These are phyloP conservation scores for Amorpha juglandis DNA, from an alignment of 2,888 invertebrate species.

Conservation along the genomic window DNA sequence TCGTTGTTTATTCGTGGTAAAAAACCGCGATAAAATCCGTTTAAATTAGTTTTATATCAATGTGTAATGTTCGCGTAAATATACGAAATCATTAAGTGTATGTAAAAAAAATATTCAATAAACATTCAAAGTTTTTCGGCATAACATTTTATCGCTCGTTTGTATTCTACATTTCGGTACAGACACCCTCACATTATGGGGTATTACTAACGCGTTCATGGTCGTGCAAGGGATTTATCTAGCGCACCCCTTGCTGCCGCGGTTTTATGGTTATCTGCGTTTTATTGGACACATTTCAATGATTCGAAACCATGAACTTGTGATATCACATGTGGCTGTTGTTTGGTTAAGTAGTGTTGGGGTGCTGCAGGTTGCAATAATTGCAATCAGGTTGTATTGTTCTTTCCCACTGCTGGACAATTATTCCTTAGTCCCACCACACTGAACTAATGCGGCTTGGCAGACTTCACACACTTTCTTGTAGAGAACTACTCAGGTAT, in stretches of 20 bases:
- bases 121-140: not conserved
- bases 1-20: too few species aligned
- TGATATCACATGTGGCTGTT: not conserved
- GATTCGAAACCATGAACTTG: not conserved
- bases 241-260: constrained; percentile 41
- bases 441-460: too few species aligned
- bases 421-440: too few species aligned
- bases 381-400: too few species aligned
- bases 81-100: too few species aligned
- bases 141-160: not conserved
- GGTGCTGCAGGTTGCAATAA: too few species aligned
- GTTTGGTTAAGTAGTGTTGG: not conserved
- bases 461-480: too few species aligned
- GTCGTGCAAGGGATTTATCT: constrained; percentile 43
- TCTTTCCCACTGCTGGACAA: too few species aligned
- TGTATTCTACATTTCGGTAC: constrained; percentile 8
- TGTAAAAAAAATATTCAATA: not conserved
- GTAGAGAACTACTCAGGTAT: too few species aligned
- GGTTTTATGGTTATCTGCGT: constrained; percentile 57
- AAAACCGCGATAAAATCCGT: too few species aligned
- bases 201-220: constrained; percentile 42
- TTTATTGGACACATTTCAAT: constrained; percentile 49
- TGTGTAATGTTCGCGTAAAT: too few species aligned
- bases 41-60: too few species aligned
- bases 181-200: constrained; percentile 32